A percentile compares a stretch with the other conserved stretches of the same genome.
These are phyloP conservation scores for Leistus spinibarbis DNA, from an alignment of 2,888 invertebrate genomes.

Conservation along the genomic window DNA sequence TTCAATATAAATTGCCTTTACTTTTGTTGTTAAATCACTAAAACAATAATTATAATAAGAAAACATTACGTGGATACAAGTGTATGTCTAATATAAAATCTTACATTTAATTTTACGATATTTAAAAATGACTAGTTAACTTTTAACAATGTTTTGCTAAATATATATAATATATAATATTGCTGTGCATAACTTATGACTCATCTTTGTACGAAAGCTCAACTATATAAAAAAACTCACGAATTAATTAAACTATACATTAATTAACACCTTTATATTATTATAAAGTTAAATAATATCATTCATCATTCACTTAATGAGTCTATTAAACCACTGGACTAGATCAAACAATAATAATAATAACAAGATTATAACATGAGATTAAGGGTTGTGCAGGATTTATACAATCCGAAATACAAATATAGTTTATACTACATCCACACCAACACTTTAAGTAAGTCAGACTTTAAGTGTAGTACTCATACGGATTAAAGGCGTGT, in stretches of 20 bases:
- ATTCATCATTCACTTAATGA: neutral
- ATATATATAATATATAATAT: constrained; percentile 12
- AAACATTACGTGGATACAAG: constrained; percentile 36
- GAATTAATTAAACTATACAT: constrained; percentile 36
- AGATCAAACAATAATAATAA: constrained; percentile 2
- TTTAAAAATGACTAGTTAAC: constrained; percentile 40
- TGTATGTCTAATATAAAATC: constrained; percentile 35
- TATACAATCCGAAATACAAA: neutral
- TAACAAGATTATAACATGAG: neutral
- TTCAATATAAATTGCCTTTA: constrained; percentile 20
- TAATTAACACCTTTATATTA: neutral
- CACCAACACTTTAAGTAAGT: too few species aligned
- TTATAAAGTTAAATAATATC: too few species aligned
- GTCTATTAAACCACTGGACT: neutral
- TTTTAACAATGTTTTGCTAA: constrained; percentile 32
- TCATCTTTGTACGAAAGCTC: constrained; percentile 39
- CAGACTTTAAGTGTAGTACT: too few species aligned
- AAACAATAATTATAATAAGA: constrained; percentile 34
- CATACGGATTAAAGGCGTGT: too few species aligned
- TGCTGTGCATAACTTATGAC: constrained; percentile 29
- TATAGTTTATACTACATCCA: too few species aligned
- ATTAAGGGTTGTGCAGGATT: neutral
- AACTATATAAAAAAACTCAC: constrained; percentile 22
- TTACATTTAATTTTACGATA: constrained; percentile 18
- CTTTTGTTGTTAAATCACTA: constrained; percentile 34